Evolutionary conservation across 1,140 invertebrate species (phyloP), one percentile per base, ranked within the genome.

Genomic region (Caenorhabditis inopinata): DNA sequence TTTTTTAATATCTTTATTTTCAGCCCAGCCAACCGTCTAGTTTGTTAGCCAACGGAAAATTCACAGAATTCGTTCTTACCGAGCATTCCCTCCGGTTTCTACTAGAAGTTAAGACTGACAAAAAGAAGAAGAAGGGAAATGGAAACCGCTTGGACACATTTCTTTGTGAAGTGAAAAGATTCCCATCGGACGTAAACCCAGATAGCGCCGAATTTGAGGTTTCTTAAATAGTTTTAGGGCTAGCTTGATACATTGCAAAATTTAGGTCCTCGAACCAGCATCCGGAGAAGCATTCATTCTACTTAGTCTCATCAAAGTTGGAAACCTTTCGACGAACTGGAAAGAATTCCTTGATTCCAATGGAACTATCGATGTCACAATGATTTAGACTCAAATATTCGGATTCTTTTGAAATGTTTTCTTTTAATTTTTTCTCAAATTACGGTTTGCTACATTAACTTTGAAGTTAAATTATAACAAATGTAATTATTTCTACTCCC

Each of bases 181-280:
- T 83, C 27, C 82, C 82, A 2, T 42, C 51, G 21, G 25, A 74
- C 23, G 76, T 83, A 1, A 83, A 82, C 42, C 79, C 79, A 18
- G 82, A 83, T 27, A 83, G 82, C 75, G 82, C 82, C 11, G 76
- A 80, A 45, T 83, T 83, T 48, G 82, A 83, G 80, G 82, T 76
- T 1, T 12, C 53, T 62, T 27, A 6, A 25, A 5, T 3, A 9
- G 12, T 25, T n/a, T n/a, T n/a, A n/a, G n/a, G n/a, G n/a, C n/a
- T 75, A 42, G 6, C 27, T 75, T 18, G 1, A 75, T 1, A 23
- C 6, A 32, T 32, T 38, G 21, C n/a, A 23, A n/a, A 68, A 68
- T 83, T 35, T 49, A 83, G 82, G 77, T 83, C 7, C 42, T 83
- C n/a, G 82, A 83, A 18, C 82, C 82, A 51, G 79, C 82, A 7